A percentile compares a stretch with the other conserved stretches of the same genome.
These are phyloP conservation scores for Chrysolina americana DNA, from an alignment of 2,888 invertebrate genomes.

Conservation along the genomic window DNA sequence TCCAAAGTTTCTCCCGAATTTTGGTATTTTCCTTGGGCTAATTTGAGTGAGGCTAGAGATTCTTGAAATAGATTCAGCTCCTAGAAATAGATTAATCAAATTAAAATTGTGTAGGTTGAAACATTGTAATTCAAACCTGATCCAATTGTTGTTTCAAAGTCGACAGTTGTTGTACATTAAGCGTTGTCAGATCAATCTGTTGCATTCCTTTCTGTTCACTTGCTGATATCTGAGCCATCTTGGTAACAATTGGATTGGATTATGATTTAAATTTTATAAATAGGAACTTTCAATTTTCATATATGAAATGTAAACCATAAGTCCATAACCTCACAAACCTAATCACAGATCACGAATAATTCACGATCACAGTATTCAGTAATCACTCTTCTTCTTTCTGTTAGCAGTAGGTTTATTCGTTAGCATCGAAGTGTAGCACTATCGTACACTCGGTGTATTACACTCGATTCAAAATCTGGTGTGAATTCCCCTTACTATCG, in stretches of 20 bases:
- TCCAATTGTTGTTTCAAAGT: conserved; percentile 90
- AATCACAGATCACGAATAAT: no score
- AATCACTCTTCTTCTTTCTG: no score
- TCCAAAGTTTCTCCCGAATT: conserved; percentile 89
- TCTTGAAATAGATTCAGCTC: conserved; percentile 92
- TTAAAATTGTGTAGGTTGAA: conserved; percentile 27
- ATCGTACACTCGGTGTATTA: no score
- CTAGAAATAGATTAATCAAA: conserved; percentile 69
- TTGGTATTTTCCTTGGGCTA: conserved; percentile 91
- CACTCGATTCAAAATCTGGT: no score
- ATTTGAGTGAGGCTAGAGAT: conserved; percentile 89
- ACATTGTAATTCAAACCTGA: conserved; percentile 73
- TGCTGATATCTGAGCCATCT: conserved; percentile 76
- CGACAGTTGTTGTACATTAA: conserved; percentile 85
- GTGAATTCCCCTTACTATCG: no score
- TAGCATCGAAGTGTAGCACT: no score
- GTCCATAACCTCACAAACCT: no score
- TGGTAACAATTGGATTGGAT: conserved; percentile 43
- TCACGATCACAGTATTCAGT: no score
- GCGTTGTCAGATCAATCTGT: conserved; percentile 85
- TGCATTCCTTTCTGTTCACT: conserved; percentile 78
- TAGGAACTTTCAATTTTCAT: no score
- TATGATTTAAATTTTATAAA: no score
- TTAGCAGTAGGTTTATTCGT: no score
- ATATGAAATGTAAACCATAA: no score